A percentile compares a stretch with the other conserved stretches of the same genome.
These are phyloP conservation scores for Eptatretus burgeri DNA, from an alignment of 2,113 vertebrate species.

Conservation along the genomic window DNA sequence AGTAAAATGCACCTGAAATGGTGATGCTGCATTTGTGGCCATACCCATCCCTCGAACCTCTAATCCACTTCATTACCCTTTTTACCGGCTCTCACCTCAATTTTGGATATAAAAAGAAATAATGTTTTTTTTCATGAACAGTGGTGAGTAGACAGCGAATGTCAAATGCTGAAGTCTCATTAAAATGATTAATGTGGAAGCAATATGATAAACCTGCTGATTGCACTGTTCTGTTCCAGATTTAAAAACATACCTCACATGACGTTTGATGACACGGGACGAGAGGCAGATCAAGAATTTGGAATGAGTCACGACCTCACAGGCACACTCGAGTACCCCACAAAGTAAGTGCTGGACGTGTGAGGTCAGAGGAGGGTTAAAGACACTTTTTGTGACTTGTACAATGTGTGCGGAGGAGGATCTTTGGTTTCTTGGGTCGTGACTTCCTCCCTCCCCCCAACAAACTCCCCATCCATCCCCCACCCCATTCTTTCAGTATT, in stretches of 20 bases:
- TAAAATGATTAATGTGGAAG: not conserved
- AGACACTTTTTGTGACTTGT: too few species aligned
- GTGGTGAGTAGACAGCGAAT: not conserved
- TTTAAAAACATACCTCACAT: constrained; percentile 88
- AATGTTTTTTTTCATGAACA: not conserved
- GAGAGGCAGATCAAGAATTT: constrained; percentile 66
- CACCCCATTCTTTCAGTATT: too few species aligned
- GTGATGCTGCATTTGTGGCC: not conserved
- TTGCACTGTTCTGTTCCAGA: constrained; percentile 15
- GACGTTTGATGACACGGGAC: constrained; percentile 61
- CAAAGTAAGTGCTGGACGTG: constrained; percentile 56
- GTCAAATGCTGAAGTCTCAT: not conserved
- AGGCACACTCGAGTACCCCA: constrained; percentile 68
- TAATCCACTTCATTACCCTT: not conserved
- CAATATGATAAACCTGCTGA: not conserved
- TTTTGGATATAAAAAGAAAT: not conserved
- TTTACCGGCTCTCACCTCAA: not conserved
- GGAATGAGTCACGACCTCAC: constrained; percentile 42
- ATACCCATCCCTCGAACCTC: not conserved
- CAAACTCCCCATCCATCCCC: too few species aligned
- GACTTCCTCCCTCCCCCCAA: too few species aligned
- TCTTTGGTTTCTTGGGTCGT: too few species aligned
- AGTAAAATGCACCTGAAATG: not conserved
- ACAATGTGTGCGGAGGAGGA: too few species aligned
- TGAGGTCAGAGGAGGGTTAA: too few species aligned